These are phyloP conservation scores for Dicerorhinus sumatrensis DNA, from an alignment of 2,113 vertebrate genomes.

Conservation along the genomic window DNA sequence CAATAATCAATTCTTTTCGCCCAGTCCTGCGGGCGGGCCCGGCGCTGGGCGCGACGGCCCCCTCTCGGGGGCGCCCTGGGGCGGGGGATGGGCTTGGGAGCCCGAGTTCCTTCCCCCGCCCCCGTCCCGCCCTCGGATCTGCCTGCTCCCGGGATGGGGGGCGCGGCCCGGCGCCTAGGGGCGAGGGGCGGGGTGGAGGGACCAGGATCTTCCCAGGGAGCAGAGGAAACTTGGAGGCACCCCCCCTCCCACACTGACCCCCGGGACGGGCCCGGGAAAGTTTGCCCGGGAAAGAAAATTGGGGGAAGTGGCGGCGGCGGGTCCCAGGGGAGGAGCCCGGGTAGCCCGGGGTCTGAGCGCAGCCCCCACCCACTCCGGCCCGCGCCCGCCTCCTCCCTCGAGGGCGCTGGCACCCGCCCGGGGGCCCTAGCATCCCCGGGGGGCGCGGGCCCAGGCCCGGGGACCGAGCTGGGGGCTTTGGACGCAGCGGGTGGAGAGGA, in stretches of 20 bases:
- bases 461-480: not conserved
- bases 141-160: not conserved
- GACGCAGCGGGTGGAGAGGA: not conserved
- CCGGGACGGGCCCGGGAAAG: slow-evolving; percentile 69
- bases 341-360: slow-evolving; percentile 27
- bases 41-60: not conserved
- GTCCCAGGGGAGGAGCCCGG: slow-evolving; percentile 57
- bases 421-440: slow-evolving; percentile 11
- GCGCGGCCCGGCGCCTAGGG: not conserved
- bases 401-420: not conserved
- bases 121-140: not conserved
- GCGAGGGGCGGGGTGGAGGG: not conserved
- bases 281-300: slow-evolving; percentile 63
- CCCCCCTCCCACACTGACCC: slow-evolving; percentile 60
- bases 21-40: not conserved
- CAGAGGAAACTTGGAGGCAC: slow-evolving; percentile 67
- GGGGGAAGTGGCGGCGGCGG: slow-evolving; percentile 54
- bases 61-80: not conserved
- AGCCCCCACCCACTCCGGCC: not conserved
- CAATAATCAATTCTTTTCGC: slow-evolving; percentile 69
- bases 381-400: not conserved
- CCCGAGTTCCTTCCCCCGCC: not conserved
- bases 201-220: not conserved
- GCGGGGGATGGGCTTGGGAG: not conserved
- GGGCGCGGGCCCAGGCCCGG: not conserved